Conservation (phyloP, 2,888 invertebrate species). For the Tridacna gigas region DNA sequence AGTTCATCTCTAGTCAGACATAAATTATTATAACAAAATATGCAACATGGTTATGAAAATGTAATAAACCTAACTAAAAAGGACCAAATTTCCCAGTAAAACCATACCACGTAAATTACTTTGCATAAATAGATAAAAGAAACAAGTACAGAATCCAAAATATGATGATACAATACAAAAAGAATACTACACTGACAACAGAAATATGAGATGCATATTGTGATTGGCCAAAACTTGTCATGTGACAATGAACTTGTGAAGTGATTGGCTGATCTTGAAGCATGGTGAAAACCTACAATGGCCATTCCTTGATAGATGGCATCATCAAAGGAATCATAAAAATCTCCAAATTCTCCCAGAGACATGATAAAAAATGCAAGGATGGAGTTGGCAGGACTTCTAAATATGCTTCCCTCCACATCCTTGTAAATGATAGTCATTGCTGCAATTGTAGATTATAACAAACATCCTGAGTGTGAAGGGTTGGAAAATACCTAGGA, state of each 20-base stretch:
- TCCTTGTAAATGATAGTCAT: slow-evolving; percentile 85
- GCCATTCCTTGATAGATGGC: slow-evolving; percentile 92
- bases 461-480: no score
- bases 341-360: slow-evolving; percentile 97
- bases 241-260: background rate
- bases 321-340: slow-evolving; percentile 94
- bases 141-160: no score
- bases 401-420: slow-evolving; percentile 82
- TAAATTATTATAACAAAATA: no score
- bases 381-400: slow-evolving; percentile 94
- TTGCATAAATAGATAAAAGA: no score
- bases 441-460: slow-evolving; percentile 63
- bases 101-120: no score
- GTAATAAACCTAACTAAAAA: no score
- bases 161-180: no score
- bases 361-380: slow-evolving; percentile 99
- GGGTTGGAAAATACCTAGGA: no score
- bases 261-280: background rate
- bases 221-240: background rate
- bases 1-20: no score
- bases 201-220: background rate
- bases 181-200: no score
- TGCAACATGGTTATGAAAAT: no score
- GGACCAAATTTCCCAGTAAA: no score
- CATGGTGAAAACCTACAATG: slow-evolving; percentile 88